phyloP scores from a whole-genome alignment of 1,140 invertebrate species.

The Coptotermes formosanus region DNA sequence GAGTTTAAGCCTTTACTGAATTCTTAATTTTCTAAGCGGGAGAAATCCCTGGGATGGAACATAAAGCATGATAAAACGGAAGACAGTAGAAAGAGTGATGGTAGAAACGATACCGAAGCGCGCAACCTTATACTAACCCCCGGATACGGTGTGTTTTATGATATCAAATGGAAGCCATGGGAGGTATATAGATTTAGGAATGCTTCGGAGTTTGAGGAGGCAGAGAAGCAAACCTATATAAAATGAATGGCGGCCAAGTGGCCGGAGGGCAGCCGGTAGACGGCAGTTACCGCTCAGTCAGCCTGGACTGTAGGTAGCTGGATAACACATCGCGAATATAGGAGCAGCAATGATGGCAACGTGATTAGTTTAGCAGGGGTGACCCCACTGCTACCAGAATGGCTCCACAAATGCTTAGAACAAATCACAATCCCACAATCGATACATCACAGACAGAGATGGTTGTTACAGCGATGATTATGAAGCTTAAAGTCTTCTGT shows the following conservation, averaged over 20 bases:
- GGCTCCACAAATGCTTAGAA: too few relatives aligned
- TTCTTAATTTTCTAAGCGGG: background rate
- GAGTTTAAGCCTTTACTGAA: too few relatives aligned
- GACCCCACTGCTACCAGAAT: background rate
- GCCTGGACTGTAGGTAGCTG: background rate
- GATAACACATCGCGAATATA: background rate
- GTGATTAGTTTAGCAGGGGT: background rate
- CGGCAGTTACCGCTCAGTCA: background rate
- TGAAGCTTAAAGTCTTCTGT: too few relatives aligned
- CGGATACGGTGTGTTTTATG: constrained; percentile 4
- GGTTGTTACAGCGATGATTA: too few relatives aligned
- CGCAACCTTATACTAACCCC: background rate
- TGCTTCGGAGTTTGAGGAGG: background rate
- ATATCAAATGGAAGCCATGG: background rate
- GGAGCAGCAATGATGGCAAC: background rate
- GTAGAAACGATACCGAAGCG: background rate
- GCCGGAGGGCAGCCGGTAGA: background rate
- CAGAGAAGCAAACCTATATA: background rate
- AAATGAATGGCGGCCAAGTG: constrained; percentile 7
- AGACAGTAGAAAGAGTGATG: background rate
- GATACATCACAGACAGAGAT: too few relatives aligned
- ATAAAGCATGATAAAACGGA: background rate
- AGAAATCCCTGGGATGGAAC: background rate
- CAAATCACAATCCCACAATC: too few relatives aligned
- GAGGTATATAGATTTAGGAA: background rate